These are phyloP conservation scores for Calidris pugnax DNA, from an alignment of 2,113 vertebrate genomes.

Conservation along the genomic window DNA sequence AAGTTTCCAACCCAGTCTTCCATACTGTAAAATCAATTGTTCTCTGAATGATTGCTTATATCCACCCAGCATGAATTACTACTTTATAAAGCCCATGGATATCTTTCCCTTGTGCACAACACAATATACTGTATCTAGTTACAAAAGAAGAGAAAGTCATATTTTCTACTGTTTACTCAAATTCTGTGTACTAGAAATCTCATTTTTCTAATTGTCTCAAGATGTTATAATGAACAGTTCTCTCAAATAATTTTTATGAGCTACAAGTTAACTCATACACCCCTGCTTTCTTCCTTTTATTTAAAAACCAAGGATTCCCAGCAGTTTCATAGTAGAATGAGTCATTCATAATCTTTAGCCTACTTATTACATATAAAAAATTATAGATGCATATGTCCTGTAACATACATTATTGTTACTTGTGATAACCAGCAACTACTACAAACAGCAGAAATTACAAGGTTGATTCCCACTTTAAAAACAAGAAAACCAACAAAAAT, in stretches of 20 bases:
- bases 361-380: neutral
- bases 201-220: conserved; percentile 2
- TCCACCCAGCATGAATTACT: conserved; percentile 76
- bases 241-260: neutral
- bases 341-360: conserved; percentile 23
- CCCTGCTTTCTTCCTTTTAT: neutral
- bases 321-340: conserved; percentile 32
- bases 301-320: conserved; percentile 33
- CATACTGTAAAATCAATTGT: conserved; percentile 72
- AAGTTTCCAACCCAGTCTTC: conserved; percentile 28
- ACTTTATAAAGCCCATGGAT: conserved; percentile 75
- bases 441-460: neutral
- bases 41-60: conserved; percentile 67
- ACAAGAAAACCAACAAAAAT: neutral
- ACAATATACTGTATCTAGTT: conserved; percentile 40
- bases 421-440: neutral
- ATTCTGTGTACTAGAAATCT: conserved; percentile 49
- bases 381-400: neutral
- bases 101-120: conserved; percentile 56
- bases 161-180: conserved; percentile 57
- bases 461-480: neutral
- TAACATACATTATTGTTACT: neutral
- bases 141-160: conserved; percentile 42
- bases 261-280: conserved; percentile 3
- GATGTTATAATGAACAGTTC: neutral